Conservation (phyloP, 2,797 vertebrate genomes). For the Coregonus ussuriensis region DNA sequence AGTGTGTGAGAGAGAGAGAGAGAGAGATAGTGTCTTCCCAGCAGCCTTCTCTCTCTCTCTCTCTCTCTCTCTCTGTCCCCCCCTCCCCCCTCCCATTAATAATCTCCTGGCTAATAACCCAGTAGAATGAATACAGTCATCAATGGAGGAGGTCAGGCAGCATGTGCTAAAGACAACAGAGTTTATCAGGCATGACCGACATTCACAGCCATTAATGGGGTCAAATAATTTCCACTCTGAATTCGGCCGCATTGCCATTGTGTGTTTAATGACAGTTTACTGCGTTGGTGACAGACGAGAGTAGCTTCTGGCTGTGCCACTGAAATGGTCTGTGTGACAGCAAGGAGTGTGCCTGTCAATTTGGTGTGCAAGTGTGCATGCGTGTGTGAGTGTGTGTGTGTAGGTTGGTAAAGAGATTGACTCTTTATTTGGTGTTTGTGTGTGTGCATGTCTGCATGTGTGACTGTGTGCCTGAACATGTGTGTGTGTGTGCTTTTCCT, state of each 20-base stretch:
- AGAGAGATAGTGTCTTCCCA: too few relatives aligned
- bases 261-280: background rate
- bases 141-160: background rate
- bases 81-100: background rate
- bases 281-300: background rate
- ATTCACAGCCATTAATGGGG: background rate
- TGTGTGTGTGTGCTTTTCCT: conserved; percentile 10
- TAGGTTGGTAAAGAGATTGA: background rate
- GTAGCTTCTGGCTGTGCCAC: background rate
- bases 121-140: background rate
- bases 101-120: background rate
- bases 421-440: background rate
- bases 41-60: background rate
- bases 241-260: background rate
- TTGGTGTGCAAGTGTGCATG: background rate
- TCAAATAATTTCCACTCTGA: background rate
- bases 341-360: background rate
- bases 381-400: conserved; percentile 1
- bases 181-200: background rate
- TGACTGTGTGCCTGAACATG: background rate
- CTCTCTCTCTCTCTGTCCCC: background rate
- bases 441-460: background rate
- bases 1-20: too few relatives aligned
- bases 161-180: background rate
- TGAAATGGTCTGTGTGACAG: background rate